Conservation (phyloP, 2,797 vertebrate genomes). For the Gila robusta region DNA sequence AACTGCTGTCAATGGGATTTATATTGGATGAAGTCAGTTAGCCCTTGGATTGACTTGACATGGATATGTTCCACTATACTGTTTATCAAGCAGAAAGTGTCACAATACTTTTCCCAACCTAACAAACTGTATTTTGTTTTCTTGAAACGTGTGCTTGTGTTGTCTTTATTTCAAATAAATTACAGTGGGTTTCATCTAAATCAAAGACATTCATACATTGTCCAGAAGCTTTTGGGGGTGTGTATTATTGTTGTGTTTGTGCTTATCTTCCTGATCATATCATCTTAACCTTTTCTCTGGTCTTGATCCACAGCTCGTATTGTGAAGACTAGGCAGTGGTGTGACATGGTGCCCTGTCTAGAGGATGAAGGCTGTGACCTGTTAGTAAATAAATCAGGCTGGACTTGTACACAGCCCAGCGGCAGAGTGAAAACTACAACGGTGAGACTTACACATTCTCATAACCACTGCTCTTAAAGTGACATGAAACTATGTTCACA, state of each 20-base stretch:
- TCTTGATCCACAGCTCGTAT: conserved; percentile 87
- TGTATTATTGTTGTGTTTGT: not conserved
- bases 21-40: not conserved
- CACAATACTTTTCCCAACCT: not conserved
- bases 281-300: conserved; percentile 57
- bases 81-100: not conserved
- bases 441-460: conserved; percentile 76
- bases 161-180: not conserved
- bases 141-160: not conserved
- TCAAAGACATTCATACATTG: not conserved
- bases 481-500: conserved; percentile 5
- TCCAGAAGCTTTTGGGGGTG: not conserved
- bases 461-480: conserved; percentile 1
- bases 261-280: conserved; percentile 37
- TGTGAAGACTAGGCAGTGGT: conserved; percentile 98
- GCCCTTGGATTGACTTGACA: not conserved
- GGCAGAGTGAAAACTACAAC: conserved; percentile 99
- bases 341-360: conserved; percentile 98
- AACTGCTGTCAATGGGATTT: not conserved
- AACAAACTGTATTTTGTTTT: not conserved
- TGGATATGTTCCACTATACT: not conserved
- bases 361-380: conserved; percentile 98
- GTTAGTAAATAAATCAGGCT: conserved; percentile 98
- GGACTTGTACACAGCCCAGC: conserved; percentile 99
- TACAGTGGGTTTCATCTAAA: not conserved